Percentiles rank a stretch among this genome's conserved stretches.
phyloP scores from a whole-genome alignment of 2,113 vertebrate species.

The Rhegmatorhina hoffmannsi region DNA sequence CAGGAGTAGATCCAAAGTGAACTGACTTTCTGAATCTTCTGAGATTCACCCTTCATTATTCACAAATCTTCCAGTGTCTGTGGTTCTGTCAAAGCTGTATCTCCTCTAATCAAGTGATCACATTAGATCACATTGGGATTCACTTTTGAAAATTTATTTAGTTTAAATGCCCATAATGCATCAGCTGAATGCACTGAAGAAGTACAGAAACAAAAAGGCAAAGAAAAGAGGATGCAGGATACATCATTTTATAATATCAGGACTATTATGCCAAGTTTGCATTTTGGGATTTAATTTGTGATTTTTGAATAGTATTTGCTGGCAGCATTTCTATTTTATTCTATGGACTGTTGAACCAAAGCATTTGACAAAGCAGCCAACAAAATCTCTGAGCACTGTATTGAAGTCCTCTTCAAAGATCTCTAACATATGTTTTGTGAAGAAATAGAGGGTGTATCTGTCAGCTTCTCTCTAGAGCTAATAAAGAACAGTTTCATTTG shows the following conservation, averaged over 20 bases:
- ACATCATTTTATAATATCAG: neutral
- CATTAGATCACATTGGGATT: neutral
- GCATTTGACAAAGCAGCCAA: neutral
- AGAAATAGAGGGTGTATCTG: neutral
- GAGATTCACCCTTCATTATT: neutral
- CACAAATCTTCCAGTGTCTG: neutral
- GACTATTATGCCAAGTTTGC: neutral
- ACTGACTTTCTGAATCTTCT: neutral
- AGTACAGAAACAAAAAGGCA: neutral
- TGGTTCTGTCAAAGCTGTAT: neutral
- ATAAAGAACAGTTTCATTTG: neutral
- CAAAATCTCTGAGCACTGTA: neutral
- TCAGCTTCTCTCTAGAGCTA: neutral
- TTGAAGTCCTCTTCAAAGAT: conserved; percentile 14
- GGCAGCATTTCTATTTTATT: neutral
- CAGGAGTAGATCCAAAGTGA: neutral
- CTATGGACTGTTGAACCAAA: neutral
- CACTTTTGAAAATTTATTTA: neutral
- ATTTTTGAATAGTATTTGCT: neutral
- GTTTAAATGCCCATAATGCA: neutral
- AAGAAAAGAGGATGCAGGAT: neutral
- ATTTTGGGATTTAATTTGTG: neutral
- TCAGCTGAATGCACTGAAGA: neutral
- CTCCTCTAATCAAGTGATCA: neutral
- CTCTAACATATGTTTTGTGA: neutral